phyloP scores from a whole-genome alignment of 2,113 vertebrate species.

The Climacteris rufus region DNA sequence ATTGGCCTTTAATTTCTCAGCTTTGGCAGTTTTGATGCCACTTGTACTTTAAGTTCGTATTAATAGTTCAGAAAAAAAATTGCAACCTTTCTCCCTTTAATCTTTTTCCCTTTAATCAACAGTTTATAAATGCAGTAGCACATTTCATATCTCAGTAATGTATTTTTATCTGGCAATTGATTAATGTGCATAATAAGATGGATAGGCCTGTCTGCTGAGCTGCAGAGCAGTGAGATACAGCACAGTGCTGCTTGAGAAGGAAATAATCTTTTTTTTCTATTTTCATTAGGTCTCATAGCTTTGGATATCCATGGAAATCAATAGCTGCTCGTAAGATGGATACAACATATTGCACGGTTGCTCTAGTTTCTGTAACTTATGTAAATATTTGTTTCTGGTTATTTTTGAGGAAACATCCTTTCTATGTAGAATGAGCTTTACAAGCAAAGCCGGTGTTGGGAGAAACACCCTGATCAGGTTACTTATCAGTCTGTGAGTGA shows the following conservation, averaged over 20 bases:
- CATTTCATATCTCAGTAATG: neutral
- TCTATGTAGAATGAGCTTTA: neutral
- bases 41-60: neutral
- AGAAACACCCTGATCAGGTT: neutral
- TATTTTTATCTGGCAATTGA: neutral
- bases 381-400: neutral
- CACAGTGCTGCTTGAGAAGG: neutral
- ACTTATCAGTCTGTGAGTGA: neutral
- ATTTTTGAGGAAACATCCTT: neutral
- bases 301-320: slow-evolving; percentile 39
- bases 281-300: slow-evolving; percentile 25
- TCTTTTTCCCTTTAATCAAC: neutral
- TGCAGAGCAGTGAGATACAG: neutral
- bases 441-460: neutral
- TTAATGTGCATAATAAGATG: neutral
- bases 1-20: neutral
- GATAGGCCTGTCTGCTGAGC: neutral
- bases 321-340: slow-evolving; percentile 1
- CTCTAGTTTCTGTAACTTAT: neutral
- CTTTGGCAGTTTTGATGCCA: neutral
- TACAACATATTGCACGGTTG: neutral
- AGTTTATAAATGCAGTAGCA: neutral
- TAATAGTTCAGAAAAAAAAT: neutral
- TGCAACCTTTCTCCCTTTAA: neutral
- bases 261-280: neutral